Evolutionary conservation across 2,113 vertebrate genomes (phyloP), one percentile per base, ranked within the genome.

Genomic region (Antennarius striatus): DNA sequence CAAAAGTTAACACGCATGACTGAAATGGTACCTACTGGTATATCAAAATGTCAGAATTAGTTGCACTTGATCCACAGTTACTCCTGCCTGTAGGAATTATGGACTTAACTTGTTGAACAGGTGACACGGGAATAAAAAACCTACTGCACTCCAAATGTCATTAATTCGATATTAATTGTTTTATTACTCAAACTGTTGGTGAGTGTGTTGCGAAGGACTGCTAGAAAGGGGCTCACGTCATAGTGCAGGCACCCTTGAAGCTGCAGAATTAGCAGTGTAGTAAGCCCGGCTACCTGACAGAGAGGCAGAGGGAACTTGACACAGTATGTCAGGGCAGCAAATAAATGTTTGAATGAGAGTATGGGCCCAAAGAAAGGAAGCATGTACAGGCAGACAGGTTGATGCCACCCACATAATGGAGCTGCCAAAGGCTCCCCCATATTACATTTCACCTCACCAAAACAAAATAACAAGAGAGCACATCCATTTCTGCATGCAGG

Each of bases 381-480:
- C 45, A 28, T 67, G 79, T 42, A 74, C 80, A 57, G 71, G 63
- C 69, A 73, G 86, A 87, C 84, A 86, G 66, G 69, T 77, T 86
- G 84, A 88, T 87, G 89, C 82, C 85, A 61, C 69, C 77, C 63
- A 79, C 81, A 87, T 90, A 91, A 91, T 90, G 80, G 85, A 90
- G 67, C 85, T 88, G 86, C 88, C 86, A 89, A 63, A 74, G 71
- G 64, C 61, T 73, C 73, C 81, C 75, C 76, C 10, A 61, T 77
- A 64, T 68, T 64, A 73, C 75, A 79, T 54, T 72, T 79, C 81
- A 74, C 74, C 77, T 79, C 76, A 57, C 49, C 75, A 60, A 78
- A 90, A 85, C 73, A 71, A 68, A 75, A 73, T 75, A 68, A 57
- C 61, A 69, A 56, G 63, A 53, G 69, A 75, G 78, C 59, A 72